phyloP scores from a whole-genome alignment of 2,888 invertebrate species.

The Agrotis puta region DNA sequence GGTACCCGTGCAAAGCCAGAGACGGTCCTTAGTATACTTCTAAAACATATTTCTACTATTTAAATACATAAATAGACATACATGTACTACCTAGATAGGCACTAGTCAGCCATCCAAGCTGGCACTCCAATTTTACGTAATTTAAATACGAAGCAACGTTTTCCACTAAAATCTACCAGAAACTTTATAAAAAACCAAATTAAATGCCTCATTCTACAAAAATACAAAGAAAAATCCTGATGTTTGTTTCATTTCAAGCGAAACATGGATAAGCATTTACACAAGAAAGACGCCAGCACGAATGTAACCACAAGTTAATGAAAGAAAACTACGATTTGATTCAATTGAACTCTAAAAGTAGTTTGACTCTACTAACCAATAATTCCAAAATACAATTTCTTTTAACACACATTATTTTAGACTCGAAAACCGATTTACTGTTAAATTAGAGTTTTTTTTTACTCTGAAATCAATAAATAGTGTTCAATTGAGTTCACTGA shows the following conservation, averaged over 20 bases:
- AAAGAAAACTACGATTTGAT: not conserved
- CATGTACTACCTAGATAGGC: no score
- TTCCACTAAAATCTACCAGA: not conserved
- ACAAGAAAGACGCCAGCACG: not conserved
- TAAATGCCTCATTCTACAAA: not conserved
- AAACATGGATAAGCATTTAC: not conserved
- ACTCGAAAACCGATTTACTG: no score
- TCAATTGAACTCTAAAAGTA: not conserved
- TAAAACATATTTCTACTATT: no score
- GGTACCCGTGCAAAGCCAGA: no score
- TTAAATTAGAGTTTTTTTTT: no score
- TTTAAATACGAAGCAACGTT: not conserved
- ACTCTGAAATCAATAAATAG: no score
- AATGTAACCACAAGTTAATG: not conserved
- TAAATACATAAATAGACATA: no score
- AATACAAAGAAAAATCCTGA: not conserved
- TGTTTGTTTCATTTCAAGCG: not conserved
- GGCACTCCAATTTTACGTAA: not conserved
- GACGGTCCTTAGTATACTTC: no score
- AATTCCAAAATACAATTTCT: no score
- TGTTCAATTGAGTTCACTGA: no score
- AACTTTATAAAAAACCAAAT: not conserved
- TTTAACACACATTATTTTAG: no score
- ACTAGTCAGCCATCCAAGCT: not conserved
- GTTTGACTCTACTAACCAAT: not conserved